phyloP scores from a whole-genome alignment of 2,797 vertebrate species.

The Lophotriccus pileatus region DNA sequence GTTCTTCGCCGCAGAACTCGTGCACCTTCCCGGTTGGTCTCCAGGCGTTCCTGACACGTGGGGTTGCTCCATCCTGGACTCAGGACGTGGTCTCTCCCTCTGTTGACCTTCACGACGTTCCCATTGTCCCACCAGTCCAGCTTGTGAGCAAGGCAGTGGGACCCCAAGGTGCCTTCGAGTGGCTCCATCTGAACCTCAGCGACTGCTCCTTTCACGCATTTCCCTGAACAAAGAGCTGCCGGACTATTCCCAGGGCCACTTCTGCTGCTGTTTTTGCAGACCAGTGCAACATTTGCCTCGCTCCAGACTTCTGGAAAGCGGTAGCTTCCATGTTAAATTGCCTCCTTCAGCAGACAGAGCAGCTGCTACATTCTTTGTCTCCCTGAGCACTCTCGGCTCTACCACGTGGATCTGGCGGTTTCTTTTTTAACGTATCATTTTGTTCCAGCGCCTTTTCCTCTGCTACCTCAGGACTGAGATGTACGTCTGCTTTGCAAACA shows the following conservation, averaged over 20 bases:
- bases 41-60: background rate
- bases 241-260: background rate
- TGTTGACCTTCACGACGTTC: background rate
- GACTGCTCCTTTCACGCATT: rapidly evolving
- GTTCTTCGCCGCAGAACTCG: background rate
- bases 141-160: background rate
- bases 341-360: conserved; percentile 27
- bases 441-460: conserved; percentile 28
- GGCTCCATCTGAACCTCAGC: background rate
- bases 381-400: conserved; percentile 26
- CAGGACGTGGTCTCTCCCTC: background rate
- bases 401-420: conserved; percentile 4
- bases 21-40: background rate
- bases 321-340: conserved; percentile 41
- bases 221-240: background rate
- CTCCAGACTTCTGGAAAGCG: conserved; percentile 47
- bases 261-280: conserved; percentile 3
- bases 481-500: background rate
- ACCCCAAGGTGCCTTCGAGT: background rate
- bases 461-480: background rate
- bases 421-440: background rate
- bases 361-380: conserved; percentile 54
- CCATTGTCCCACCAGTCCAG: background rate
- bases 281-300: background rate
- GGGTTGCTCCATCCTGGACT: background rate